Conservation (phyloP, 2,113 vertebrate genomes). For the Oryzias celebensis region DNA sequence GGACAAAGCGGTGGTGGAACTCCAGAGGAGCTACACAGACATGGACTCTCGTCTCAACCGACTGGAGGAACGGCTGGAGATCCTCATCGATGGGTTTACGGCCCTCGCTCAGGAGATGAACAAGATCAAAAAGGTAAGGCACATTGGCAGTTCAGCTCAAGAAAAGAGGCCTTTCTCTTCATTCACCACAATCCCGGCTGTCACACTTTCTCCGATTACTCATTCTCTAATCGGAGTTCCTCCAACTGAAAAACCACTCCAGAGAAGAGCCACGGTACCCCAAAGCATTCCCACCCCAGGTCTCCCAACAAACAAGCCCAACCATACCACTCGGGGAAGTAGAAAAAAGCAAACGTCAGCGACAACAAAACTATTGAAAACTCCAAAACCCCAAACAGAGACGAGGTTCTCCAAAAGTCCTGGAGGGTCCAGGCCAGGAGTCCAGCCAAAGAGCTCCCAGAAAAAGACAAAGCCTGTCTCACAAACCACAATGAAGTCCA, state of each 20-base stretch:
- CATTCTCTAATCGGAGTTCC: constrained; percentile 2
- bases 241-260: constrained; percentile 32
- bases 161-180: constrained; percentile 33
- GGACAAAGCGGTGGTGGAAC: constrained; percentile 38
- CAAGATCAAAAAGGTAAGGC: constrained; percentile 65
- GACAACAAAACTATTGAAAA: constrained; percentile 2
- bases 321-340: background rate
- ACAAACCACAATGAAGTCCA: constrained; percentile 25
- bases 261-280: constrained; percentile 33
- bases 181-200: constrained; percentile 11
- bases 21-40: constrained; percentile 62
- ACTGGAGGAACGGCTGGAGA: constrained; percentile 71
- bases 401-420: constrained; percentile 27
- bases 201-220: constrained; percentile 23
- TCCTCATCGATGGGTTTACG: constrained; percentile 77
- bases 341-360: constrained; percentile 24
- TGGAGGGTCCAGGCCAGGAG: constrained; percentile 20
- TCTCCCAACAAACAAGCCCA: constrained; percentile 21
- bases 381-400: constrained; percentile 15
- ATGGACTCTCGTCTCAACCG: constrained; percentile 64
- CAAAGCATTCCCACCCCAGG: constrained; percentile 52
- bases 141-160: constrained; percentile 34
- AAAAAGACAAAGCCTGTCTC: constrained; percentile 18
- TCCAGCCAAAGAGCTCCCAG: constrained; percentile 33
- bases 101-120: constrained; percentile 74